Evolutionary conservation across 1,140 invertebrate genomes (phyloP).

Genomic region (Drosophila nigrodunni): DNA sequence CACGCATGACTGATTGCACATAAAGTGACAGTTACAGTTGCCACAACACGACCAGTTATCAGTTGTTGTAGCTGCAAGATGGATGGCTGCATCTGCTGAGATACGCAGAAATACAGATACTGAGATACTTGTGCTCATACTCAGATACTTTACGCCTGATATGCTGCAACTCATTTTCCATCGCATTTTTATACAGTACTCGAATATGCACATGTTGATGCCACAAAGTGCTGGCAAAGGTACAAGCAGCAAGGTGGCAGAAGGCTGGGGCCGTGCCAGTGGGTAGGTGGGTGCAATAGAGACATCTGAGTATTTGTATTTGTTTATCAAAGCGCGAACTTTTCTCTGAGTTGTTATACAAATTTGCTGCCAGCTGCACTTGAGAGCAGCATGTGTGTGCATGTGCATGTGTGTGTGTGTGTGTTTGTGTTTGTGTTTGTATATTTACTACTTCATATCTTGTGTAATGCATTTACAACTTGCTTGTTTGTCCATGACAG

Average conservation of each 20-base stretch:
- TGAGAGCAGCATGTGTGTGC: conserved; percentile 34
- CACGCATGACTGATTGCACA: conserved; percentile 51
- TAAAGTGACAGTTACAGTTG: conserved; percentile 69
- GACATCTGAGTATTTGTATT: conserved; percentile 68
- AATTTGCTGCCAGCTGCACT: conserved; percentile 71
- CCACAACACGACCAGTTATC: conserved; percentile 49
- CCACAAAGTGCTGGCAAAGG: conserved; percentile 30
- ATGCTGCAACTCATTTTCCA: conserved; percentile 57
- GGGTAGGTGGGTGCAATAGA: conserved; percentile 9
- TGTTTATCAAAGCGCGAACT: conserved; percentile 77
- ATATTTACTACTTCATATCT: conserved; percentile 55
- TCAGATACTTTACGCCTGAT: conserved; percentile 63
- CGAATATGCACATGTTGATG: not conserved
- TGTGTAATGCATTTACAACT: conserved; percentile 58
- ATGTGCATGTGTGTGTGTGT: conserved; percentile 9
- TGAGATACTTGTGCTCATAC: conserved; percentile 32
- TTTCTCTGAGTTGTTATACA: conserved; percentile 47
- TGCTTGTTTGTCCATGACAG: conserved; percentile 42
- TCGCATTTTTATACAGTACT: conserved; percentile 45
- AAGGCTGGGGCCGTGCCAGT: not conserved
- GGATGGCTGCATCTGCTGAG: conserved; percentile 1
- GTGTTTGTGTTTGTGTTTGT: conserved; percentile 19
- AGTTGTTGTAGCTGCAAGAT: conserved; percentile 33
- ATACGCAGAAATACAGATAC: not conserved
- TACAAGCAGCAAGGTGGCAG: not conserved